phyloP scores from a whole-genome alignment of 2,797 vertebrate species.

The Dryobates pubescens region DNA sequence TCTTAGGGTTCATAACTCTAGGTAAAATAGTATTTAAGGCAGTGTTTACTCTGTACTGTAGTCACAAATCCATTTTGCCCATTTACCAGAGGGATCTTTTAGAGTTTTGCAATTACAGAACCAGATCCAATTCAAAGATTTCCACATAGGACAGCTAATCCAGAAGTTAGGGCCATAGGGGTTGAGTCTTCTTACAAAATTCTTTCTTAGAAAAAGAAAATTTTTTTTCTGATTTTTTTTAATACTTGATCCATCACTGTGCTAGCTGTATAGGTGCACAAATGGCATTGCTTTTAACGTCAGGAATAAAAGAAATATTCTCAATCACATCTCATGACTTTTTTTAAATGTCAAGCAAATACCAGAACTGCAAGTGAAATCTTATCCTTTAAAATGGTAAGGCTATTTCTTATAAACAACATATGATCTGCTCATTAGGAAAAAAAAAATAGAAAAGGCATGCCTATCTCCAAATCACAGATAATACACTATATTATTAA shows the following conservation, averaged over 20 bases:
- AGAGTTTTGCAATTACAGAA: neutral
- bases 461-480: neutral
- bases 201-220: neutral
- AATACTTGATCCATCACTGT: neutral
- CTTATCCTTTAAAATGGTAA: neutral
- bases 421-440: neutral
- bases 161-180: neutral
- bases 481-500: neutral
- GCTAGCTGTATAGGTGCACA: neutral
- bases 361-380: neutral
- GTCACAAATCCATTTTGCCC: neutral
- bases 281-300: neutral
- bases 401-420: neutral
- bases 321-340: neutral
- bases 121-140: neutral
- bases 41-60: neutral
- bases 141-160: neutral
- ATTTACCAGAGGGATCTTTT: neutral
- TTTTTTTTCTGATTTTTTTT: neutral
- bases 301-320: neutral
- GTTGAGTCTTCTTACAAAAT: neutral
- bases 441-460: neutral
- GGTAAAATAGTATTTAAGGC: neutral
- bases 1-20: neutral
- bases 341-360: neutral